Conservation (phyloP, 2,113 vertebrate genomes). For the Prochilodus magdalenae region DNA sequence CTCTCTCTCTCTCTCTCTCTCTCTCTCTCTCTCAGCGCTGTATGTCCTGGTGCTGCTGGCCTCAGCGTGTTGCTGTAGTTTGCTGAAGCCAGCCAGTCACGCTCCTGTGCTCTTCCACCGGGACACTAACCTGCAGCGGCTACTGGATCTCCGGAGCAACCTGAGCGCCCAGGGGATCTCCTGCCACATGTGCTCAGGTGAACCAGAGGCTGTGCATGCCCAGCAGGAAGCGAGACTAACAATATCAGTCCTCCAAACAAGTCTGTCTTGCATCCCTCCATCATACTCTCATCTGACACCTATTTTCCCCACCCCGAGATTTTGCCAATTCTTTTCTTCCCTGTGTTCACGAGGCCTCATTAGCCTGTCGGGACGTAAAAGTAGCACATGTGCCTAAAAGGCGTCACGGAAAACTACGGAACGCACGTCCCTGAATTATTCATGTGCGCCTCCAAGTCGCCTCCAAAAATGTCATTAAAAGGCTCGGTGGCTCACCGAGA, state of each 20-base stretch:
- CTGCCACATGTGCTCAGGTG: conserved; percentile 96
- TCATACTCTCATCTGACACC: not conserved
- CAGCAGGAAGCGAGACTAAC: not conserved
- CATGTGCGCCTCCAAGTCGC: not conserved
- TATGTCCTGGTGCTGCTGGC: conserved; percentile 86
- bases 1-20: conserved; percentile 33
- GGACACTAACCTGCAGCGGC: conserved; percentile 94
- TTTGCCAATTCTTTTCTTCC: not conserved
- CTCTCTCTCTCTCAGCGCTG: conserved; percentile 76
- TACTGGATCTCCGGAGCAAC: conserved; percentile 95
- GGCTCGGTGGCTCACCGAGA: not conserved
- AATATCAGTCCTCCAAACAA: not conserved
- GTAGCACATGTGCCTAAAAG: not conserved
- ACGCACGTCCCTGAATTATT: conserved; percentile 10
- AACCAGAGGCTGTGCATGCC: not conserved
- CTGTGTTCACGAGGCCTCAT: not conserved
- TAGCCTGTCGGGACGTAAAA: not conserved
- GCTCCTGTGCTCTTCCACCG: conserved; percentile 90
- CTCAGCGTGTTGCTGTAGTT: conserved; percentile 88
- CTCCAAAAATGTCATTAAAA: conserved; percentile 1
- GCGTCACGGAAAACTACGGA: not conserved
- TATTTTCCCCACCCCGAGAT: not conserved
- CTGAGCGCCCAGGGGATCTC: conserved; percentile 95
- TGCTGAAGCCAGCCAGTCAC: conserved; percentile 89
- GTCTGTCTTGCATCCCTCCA: not conserved